Conservation (phyloP, 2,797 vertebrate species). For the Podargus strigoides region DNA sequence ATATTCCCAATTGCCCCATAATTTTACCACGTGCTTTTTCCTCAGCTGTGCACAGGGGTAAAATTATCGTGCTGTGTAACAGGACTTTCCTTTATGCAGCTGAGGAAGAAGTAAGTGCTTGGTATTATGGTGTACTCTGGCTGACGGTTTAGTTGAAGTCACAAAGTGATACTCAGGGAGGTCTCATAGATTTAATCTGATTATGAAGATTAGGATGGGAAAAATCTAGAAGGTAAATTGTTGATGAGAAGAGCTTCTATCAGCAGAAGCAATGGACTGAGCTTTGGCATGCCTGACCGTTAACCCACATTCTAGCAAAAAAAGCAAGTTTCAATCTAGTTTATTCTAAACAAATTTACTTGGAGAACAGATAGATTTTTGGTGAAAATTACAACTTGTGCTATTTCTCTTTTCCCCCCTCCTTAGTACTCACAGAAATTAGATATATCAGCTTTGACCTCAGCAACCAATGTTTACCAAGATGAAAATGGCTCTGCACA, state of each 20-base stretch:
- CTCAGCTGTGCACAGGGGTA: neutral
- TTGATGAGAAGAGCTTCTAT: neutral
- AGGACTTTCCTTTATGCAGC: neutral
- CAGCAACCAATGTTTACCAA: conserved; percentile 16
- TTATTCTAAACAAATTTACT: neutral
- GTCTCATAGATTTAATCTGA: neutral
- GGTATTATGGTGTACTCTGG: neutral
- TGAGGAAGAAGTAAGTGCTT: neutral
- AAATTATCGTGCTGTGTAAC: neutral
- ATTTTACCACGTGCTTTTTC: neutral
- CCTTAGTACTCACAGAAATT: conserved; percentile 63
- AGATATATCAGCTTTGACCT: conserved; percentile 49
- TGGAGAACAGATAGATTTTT: neutral
- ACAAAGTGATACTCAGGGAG: neutral
- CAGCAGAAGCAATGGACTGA: neutral
- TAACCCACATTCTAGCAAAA: neutral
- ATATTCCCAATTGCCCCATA: neutral
- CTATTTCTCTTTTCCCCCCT: neutral
- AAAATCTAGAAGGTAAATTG: neutral
- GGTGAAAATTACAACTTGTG: neutral
- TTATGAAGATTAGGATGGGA: neutral
- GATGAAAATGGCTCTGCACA: conserved; percentile 29
- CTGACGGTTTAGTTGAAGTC: neutral
- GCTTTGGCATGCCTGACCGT: neutral
- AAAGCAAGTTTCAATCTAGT: neutral